phyloP scores from a whole-genome alignment of 2,888 invertebrate genomes.

The Papilio demoleus region DNA sequence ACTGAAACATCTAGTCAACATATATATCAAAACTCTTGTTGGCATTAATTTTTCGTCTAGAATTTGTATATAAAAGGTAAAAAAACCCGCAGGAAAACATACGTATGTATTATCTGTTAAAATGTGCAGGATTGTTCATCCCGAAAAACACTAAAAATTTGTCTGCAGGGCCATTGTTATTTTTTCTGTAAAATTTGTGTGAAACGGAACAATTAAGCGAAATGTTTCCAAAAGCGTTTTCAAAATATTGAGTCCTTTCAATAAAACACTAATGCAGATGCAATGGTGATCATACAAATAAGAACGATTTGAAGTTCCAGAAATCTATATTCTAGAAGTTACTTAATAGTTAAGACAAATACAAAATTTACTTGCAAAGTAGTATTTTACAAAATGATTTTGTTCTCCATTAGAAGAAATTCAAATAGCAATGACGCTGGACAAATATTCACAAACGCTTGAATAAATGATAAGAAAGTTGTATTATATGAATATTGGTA shows the following conservation, averaged over 20 bases:
- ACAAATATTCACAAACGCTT: too few species aligned
- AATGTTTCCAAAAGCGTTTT: conserved; percentile 9
- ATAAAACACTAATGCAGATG: not conserved
- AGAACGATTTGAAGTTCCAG: too few species aligned
- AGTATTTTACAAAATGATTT: too few species aligned
- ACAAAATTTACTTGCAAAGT: too few species aligned
- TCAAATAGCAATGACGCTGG: too few species aligned
- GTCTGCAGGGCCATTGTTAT: not conserved
- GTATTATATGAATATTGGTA: too few species aligned
- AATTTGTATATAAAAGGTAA: not conserved
- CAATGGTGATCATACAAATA: too few species aligned
- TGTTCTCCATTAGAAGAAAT: too few species aligned
- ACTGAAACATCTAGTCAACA: not conserved
- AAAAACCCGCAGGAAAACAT: not conserved
- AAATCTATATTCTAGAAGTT: too few species aligned
- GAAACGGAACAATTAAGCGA: conserved; percentile 8
- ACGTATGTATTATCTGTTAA: not conserved
- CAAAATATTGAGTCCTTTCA: not conserved
- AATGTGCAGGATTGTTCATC: not conserved
- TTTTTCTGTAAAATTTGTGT: too few species aligned
- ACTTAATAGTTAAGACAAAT: too few species aligned
- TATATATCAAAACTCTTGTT: not conserved
- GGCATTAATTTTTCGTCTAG: not conserved
- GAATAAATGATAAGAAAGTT: too few species aligned
- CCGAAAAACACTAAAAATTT: not conserved